A percentile compares a stretch with the other conserved stretches of the same genome.
These are phyloP conservation scores for Dryocosmus kuriphilus DNA, from an alignment of 2,888 invertebrate genomes.

Conservation along the genomic window DNA sequence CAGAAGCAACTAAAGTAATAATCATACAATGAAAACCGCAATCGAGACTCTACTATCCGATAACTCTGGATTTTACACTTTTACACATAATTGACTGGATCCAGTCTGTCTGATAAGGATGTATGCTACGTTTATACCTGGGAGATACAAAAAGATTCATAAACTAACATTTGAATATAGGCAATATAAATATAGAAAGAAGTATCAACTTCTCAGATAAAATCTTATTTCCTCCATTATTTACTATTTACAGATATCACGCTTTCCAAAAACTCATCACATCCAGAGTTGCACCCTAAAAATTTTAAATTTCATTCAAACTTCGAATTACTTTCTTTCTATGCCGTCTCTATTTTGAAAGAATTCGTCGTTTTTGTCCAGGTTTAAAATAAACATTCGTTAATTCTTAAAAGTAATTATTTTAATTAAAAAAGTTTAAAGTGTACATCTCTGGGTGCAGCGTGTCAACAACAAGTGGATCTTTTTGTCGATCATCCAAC, in stretches of 20 bases:
- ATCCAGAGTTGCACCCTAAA: constrained; percentile 46
- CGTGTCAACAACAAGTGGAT: constrained; percentile 28
- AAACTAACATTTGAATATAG: constrained; percentile 53
- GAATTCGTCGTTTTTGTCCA: constrained; percentile 25
- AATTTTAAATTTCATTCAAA: constrained; percentile 39
- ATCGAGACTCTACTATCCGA: constrained; percentile 32
- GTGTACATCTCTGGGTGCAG: constrained; percentile 22
- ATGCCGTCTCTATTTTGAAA: constrained; percentile 33
- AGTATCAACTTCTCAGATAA: constrained; percentile 46
- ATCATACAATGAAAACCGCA: constrained; percentile 6
- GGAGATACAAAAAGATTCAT: constrained; percentile 50
- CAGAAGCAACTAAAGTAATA: constrained; percentile 3
- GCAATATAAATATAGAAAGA: constrained; percentile 44
- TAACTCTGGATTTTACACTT: constrained; percentile 49
- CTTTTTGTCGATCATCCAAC: constrained; percentile 27
- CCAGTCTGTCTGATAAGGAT: constrained; percentile 53
- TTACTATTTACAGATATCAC: constrained; percentile 57
- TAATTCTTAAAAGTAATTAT: not conserved
- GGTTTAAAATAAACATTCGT: not conserved
- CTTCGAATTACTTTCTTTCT: constrained; percentile 44
- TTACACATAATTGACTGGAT: constrained; percentile 53
- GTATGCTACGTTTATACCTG: constrained; percentile 35
- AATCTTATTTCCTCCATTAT: constrained; percentile 48
- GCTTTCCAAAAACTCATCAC: constrained; percentile 43
- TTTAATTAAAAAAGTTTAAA: not conserved